These are phyloP conservation scores for Ochotona princeps DNA, from an alignment of 2,113 vertebrate species.

Conservation along the genomic window DNA sequence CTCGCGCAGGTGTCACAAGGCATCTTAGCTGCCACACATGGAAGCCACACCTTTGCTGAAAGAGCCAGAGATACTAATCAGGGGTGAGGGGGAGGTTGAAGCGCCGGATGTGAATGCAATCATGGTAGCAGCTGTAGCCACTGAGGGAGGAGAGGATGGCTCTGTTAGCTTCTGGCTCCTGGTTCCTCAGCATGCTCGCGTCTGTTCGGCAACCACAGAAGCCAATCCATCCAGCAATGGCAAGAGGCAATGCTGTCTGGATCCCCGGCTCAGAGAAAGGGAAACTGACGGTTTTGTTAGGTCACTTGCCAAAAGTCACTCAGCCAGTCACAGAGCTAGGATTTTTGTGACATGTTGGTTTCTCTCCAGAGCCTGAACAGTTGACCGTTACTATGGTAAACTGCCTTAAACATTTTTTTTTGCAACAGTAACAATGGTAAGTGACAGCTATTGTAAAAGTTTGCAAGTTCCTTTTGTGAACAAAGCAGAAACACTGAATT, in stretches of 20 bases:
- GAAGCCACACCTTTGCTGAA: not conserved
- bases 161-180: not conserved
- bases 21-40: not conserved
- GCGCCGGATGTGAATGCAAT: not conserved
- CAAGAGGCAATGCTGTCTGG: not conserved
- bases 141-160: not conserved
- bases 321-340: not conserved
- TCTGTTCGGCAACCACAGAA: not conserved
- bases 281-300: not conserved
- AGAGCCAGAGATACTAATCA: not conserved
- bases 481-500: not conserved
- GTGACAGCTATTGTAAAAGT: not conserved
- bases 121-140: not conserved
- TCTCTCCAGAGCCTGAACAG: not conserved
- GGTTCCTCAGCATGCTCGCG: not conserved
- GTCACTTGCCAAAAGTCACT: not conserved
- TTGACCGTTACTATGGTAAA: not conserved
- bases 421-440: not conserved
- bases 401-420: not conserved
- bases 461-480: not conserved
- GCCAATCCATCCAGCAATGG: not conserved
- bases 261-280: not conserved
- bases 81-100: too few species aligned
- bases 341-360: not conserved
- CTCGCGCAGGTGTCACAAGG: not conserved